Evolutionary conservation across 2,888 invertebrate genomes (phyloP), one percentile per base, ranked within the genome.

Genomic region (Leptarthrus brevirostris): DNA sequence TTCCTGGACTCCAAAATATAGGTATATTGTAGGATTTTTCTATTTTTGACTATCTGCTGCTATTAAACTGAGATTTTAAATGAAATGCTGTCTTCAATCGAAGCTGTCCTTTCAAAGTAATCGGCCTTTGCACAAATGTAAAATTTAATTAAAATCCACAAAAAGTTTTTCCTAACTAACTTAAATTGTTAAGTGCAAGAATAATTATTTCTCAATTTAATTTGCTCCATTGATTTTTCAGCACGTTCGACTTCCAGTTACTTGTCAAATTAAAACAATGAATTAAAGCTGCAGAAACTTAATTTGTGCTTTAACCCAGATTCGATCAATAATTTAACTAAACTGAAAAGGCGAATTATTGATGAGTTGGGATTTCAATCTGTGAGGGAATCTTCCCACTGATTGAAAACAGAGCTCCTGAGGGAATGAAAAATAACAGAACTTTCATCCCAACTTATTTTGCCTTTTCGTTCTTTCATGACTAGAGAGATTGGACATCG

Each of bases 341-440:
- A 56, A 56, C 56, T 56, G 56, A 56, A 56, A 56, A 30, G 56
- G 56, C 56, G 56, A 56, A 56, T 56, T 56, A 56, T 56, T 56
- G 56, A 56, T 56, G 56, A 56, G 56, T 30, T 56, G 14, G 26
- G 30, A 30, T 26, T 56, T 24, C 56, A 56, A 56, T 56, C 56
- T 56, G 24, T 30, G 56, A 24, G 30, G 26, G 56, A 56, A 56
- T 56, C 56, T 30, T 56, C 14, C 26, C 56, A 56, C 56, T 56
- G 56, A 56, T 56, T 56, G 56, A 56, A 56, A 34, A 56, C 56
- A 30, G 56, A 56, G 30, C 26, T 56, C 56, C 56, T 30, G 5
- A 16, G 56, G 56, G 56, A 24, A 24, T 16, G 14, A 14, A 16
- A 30, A 5, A 30, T 56, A 56, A 30, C 24, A 30, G 30, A 56